phyloP scores from a whole-genome alignment of 2,888 invertebrate genomes.

The Nomada ferruginata region DNA sequence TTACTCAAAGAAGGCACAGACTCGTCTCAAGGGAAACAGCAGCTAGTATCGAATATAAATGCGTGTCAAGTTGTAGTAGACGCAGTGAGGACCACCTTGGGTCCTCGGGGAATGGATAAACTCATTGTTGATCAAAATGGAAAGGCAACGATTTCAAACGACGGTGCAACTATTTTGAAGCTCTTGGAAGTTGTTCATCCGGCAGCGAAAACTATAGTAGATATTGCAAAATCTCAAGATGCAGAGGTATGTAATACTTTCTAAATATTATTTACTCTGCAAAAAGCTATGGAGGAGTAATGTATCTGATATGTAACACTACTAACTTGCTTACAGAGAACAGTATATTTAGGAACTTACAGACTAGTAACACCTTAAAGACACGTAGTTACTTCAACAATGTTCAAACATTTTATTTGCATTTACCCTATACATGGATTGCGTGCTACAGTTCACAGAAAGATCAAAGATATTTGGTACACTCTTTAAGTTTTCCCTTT shows the following conservation, averaged over 20 bases:
- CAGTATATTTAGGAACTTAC: slow-evolving; percentile 71
- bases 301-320: slow-evolving; percentile 17
- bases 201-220: slow-evolving; percentile 98
- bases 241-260: slow-evolving; percentile 90
- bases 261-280: slow-evolving; percentile 44
- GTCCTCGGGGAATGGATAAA: slow-evolving; percentile 99
- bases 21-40: slow-evolving; percentile 96
- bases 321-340: slow-evolving; percentile 65
- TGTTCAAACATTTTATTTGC: slow-evolving; percentile 73
- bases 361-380: slow-evolving; percentile 76
- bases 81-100: slow-evolving; percentile 98
- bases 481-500: slow-evolving; percentile 1
- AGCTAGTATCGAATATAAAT: slow-evolving; percentile 98
- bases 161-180: slow-evolving; percentile 99
- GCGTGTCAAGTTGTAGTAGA: slow-evolving; percentile 98
- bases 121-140: slow-evolving; percentile 95
- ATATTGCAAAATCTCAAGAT: slow-evolving; percentile 99
- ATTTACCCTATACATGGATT: slow-evolving; percentile 24
- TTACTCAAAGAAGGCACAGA: slow-evolving; percentile 99
- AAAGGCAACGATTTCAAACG: slow-evolving; percentile 98
- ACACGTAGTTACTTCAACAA: slow-evolving; percentile 73
- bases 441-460: background rate
- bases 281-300: background rate
- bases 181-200: slow-evolving; percentile 99
- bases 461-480: background rate